These are phyloP conservation scores for Cataglyphis albicans DNA, from an alignment of 2,888 invertebrate genomes.

Conservation along the genomic window DNA sequence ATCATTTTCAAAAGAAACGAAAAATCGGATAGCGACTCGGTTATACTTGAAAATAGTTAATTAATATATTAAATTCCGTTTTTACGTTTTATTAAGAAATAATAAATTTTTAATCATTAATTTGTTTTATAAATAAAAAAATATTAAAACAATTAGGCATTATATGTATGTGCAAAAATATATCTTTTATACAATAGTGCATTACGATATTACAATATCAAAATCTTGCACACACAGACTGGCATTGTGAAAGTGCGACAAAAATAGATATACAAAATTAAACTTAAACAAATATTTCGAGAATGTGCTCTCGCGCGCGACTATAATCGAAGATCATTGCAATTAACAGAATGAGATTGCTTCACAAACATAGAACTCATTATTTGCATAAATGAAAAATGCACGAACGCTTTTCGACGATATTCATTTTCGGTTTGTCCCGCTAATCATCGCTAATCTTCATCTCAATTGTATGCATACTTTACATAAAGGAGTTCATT, in stretches of 20 bases:
- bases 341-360: not conserved
- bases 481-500: conserved; percentile 69
- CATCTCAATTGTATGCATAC: conserved; percentile 60
- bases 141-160: not conserved
- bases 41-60: not conserved
- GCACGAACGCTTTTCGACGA: conserved; percentile 48
- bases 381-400: conserved; percentile 45
- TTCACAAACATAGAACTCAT: conserved; percentile 9
- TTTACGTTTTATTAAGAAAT: not conserved
- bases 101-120: not conserved
- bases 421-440: conserved; percentile 45
- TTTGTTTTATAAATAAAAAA: conserved; percentile 10
- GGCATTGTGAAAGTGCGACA: not conserved
- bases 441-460: conserved; percentile 36
- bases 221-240: not conserved
- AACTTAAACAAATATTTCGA: not conserved
- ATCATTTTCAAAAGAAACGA: not conserved
- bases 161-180: not conserved
- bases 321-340: not conserved
- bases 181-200: not conserved
- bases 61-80: not conserved
- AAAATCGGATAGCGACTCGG: not conserved
- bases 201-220: not conserved
- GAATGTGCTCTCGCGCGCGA: conserved; percentile 19
- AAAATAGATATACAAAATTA: not conserved